Percentiles rank a stretch among this genome's conserved stretches.
Conservation (phyloP, 2,888 invertebrate species). For the Nomada fucata region DNA sequence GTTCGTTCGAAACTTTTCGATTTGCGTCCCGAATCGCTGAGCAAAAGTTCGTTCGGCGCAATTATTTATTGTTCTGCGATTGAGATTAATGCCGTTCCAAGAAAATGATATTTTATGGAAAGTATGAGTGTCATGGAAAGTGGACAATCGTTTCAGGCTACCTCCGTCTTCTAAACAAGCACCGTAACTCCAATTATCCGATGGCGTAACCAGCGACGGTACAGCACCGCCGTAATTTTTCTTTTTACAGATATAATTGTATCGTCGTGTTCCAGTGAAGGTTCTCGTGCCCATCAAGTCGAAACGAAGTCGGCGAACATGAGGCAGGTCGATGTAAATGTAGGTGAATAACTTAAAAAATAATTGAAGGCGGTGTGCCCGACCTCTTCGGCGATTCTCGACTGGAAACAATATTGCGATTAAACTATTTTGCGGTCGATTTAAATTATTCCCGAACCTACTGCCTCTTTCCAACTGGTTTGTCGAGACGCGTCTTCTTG, state of each 20-base stretch:
- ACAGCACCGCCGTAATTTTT: slow-evolving; percentile 59
- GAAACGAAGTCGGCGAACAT: slow-evolving; percentile 12
- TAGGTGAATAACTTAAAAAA: neutral
- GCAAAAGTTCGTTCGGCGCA: too few species aligned
- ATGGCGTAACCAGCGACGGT: slow-evolving; percentile 72
- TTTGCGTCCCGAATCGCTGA: too few species aligned
- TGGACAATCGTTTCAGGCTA: slow-evolving; percentile 32
- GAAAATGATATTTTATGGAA: slow-evolving; percentile 16
- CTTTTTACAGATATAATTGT: slow-evolving; percentile 66
- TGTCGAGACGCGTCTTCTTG: neutral
- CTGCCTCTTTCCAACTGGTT: neutral
- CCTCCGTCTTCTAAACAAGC: slow-evolving; percentile 54
- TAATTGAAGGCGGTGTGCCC: too few species aligned
- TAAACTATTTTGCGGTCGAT: neutral
- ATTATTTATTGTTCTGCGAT: too few species aligned
- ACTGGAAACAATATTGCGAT: too few species aligned
- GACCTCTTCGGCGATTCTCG: too few species aligned
- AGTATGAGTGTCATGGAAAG: slow-evolving; percentile 50
- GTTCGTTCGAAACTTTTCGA: too few species aligned
- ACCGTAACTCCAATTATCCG: slow-evolving; percentile 73
- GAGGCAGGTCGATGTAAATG: neutral
- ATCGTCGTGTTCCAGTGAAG: slow-evolving; percentile 36
- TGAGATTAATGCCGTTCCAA: too few species aligned
- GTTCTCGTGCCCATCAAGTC: neutral
- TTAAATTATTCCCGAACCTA: too few species aligned